These are phyloP conservation scores for Microtus ochrogaster DNA, from an alignment of 2,113 vertebrate genomes.

Conservation along the genomic window DNA sequence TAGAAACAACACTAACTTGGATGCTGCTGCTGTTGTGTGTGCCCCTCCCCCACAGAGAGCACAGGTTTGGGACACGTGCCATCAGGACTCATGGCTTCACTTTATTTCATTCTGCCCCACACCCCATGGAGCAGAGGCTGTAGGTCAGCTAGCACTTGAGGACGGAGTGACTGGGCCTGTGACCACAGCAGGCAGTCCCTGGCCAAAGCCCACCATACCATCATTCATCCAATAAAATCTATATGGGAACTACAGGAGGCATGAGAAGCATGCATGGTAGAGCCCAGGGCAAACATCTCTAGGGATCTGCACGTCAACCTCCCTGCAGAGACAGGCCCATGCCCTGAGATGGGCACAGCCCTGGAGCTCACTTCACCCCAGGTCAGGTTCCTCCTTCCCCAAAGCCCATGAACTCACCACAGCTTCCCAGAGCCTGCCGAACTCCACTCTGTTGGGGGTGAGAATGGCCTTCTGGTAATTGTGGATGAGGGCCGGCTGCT, in stretches of 20 bases:
- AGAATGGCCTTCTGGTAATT: constrained; percentile 94
- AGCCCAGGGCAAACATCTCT: not conserved
- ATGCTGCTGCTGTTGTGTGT: rapidly evolving
- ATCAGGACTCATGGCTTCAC: rapidly evolving
- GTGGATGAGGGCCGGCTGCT: constrained; percentile 94
- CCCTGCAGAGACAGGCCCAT: not conserved
- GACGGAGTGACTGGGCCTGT: rapidly evolving
- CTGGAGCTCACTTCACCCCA: not conserved
- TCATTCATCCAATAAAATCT: not conserved
- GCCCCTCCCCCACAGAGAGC: not conserved
- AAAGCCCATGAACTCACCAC: constrained; percentile 89
- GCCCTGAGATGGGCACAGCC: not conserved
- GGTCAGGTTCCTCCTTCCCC: rapidly evolving
- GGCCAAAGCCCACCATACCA: not conserved
- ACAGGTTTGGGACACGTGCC: not conserved
- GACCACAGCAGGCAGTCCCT: not conserved
- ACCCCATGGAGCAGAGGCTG: not conserved
- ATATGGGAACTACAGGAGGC: not conserved
- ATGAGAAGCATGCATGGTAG: rapidly evolving
- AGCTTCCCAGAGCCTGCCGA: constrained; percentile 93
- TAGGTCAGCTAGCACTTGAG: rapidly evolving
- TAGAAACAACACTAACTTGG: rapidly evolving
- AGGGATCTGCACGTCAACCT: not conserved
- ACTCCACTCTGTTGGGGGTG: constrained; percentile 97
- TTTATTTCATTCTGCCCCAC: not conserved